Conservation (phyloP, 2,888 invertebrate genomes). For the Cylloceria caligata region DNA sequence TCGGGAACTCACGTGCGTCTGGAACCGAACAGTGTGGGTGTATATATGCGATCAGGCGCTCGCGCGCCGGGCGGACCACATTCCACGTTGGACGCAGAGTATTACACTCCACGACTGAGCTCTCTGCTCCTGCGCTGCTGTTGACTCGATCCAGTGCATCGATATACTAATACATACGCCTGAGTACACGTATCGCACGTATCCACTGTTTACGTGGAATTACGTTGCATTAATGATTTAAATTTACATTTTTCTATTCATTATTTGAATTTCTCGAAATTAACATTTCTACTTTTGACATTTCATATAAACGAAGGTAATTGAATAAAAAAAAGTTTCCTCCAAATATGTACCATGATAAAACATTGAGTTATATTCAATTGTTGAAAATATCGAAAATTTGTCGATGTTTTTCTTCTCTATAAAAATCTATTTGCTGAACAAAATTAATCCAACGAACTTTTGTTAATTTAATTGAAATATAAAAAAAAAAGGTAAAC, state of each 20-base stretch:
- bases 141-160: conserved; percentile 42
- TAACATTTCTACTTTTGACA: not conserved
- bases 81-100: conserved; percentile 82
- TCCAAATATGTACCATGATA: not conserved
- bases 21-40: conserved; percentile 67
- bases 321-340: not conserved
- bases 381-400: not conserved
- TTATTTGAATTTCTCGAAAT: not conserved
- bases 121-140: conserved; percentile 37
- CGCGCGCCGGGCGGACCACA: conserved; percentile 81
- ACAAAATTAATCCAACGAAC: not conserved
- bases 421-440: not conserved
- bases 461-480: too few species aligned
- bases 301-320: not conserved
- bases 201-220: not conserved
- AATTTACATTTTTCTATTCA: not conserved
- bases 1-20: conserved; percentile 64
- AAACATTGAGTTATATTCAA: not conserved
- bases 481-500: not conserved
- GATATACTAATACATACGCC: conserved; percentile 22
- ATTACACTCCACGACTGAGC: conserved; percentile 68
- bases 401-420: not conserved
- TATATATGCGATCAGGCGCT: conserved; percentile 66
- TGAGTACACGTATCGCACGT: conserved; percentile 12
- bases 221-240: not conserved